Percentiles rank a stretch among this genome's conserved stretches.
Conservation (phyloP, 1,140 invertebrate species). For the Pseudomyrmex cubaensis region DNA sequence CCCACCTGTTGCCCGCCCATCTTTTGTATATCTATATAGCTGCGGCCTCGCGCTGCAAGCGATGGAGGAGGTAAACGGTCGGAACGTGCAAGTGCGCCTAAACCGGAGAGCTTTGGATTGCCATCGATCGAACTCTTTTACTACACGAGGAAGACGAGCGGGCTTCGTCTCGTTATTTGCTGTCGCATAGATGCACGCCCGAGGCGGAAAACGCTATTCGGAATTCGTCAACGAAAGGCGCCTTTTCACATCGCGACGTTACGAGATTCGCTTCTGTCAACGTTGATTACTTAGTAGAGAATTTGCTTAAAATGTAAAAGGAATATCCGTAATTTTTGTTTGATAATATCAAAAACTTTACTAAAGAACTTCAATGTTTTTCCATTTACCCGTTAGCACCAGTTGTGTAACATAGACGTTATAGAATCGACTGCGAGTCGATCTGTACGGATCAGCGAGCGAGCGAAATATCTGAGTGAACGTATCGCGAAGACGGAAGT, state of each 20-base stretch:
- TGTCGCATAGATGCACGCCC: constrained; percentile 40
- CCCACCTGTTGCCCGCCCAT: constrained; percentile 76
- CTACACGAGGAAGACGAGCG: constrained; percentile 47
- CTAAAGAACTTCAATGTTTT: neutral
- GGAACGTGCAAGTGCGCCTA: constrained; percentile 52
- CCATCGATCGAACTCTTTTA: constrained; percentile 71
- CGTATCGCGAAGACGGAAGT: constrained; percentile 21
- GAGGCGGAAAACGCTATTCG: constrained; percentile 24
- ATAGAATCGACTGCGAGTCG: neutral
- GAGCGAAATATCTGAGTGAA: constrained; percentile 46
- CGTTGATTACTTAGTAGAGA: neutral
- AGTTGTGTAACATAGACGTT: neutral
- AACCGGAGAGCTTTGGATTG: constrained; percentile 61
- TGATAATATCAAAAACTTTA: neutral
- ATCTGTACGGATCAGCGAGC: neutral
- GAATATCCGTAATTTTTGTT: neutral
- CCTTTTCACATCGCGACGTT: neutral
- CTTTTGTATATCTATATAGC: constrained; percentile 45
- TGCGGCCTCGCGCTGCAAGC: neutral
- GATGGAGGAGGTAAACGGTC: constrained; percentile 63
- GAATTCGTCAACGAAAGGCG: neutral
- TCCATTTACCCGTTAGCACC: too few species aligned
- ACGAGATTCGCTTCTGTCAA: neutral
- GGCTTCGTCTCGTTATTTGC: constrained; percentile 33
- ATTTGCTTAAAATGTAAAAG: neutral